Evolutionary conservation across 2,113 vertebrate species (phyloP).

Genomic region (Beaufortia kweichowensis): DNA sequence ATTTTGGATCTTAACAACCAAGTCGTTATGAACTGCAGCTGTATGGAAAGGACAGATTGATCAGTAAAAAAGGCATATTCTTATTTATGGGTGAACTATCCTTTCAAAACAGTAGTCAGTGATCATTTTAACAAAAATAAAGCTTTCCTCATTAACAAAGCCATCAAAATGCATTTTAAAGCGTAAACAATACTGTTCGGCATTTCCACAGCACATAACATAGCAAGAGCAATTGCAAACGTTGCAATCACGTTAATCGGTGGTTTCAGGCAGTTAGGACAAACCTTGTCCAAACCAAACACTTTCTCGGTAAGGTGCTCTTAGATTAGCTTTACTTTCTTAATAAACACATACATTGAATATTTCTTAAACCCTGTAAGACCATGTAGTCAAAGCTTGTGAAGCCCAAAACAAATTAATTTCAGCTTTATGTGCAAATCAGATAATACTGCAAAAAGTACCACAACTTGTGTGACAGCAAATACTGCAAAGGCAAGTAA

Average conservation of each 20-base stretch:
- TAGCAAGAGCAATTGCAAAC: constrained; percentile 1
- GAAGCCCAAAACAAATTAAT: background rate
- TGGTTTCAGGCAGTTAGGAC: constrained; percentile 26
- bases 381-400: background rate
- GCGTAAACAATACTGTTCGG: constrained; percentile 52
- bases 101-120: too few species aligned
- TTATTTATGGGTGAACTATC: too few species aligned
- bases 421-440: background rate
- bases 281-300: too few species aligned
- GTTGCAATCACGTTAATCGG: background rate
- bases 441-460: background rate
- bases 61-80: too few species aligned
- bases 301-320: constrained; percentile 48
- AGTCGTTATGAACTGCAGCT: too few species aligned
- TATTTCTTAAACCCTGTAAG: constrained; percentile 28
- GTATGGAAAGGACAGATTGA: background rate
- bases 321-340: constrained; percentile 33
- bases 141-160: background rate
- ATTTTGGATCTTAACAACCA: too few species aligned
- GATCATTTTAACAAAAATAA: background rate
- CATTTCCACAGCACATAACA: constrained; percentile 62
- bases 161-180: background rate
- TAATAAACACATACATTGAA: constrained; percentile 21
- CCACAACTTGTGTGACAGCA: background rate
- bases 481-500: background rate